Evolutionary conservation across 1,140 invertebrate species (phyloP), one percentile per base, ranked within the genome.

Genomic region (Macrobrachium nipponense): DNA sequence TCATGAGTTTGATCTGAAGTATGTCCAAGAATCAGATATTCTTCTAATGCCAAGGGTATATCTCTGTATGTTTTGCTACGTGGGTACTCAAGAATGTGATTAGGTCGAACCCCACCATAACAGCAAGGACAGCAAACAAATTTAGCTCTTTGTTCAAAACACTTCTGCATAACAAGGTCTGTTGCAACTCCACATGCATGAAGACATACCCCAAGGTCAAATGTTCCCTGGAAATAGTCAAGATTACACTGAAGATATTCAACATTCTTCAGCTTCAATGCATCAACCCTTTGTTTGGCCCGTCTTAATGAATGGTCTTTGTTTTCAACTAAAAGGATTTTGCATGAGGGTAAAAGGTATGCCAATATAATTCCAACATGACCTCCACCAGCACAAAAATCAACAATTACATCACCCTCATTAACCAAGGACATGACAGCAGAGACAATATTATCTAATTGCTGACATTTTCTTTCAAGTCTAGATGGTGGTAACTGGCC

Each of bases 141-240:
- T 82, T 94, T 93, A 0, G 97, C 97, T 76, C 93, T 93, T 18
- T 93, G 93, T 36, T 93, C 90, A 5, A 96, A 93, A 90, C 97
- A 98, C 89, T 95, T 95, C 87, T 96, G 93, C 73, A 99, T 92
- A 0, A 98, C 97, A 82, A 98, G 93, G 92, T 99, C 98, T 17
- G 97, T 98, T 6, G 97, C 97, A 15, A 97, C 95, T 18, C 98
- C 98, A 92, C 98, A 99, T 5, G 97, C 97, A 92, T 99, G 98
- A 68, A 99, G 91, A 17, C 95, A 96, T 23, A 96, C 93, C 5
- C 97, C 97, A 87, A 98, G 94, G 89, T 97, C 93, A 92, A 94
- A 94, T 4, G 87, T 79, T 10, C 92, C 92, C 88, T 91, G 85
- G 88, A 93, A 94, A 87, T 92, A 92, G 86, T 92, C 92, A 73